Evolutionary conservation across 2,888 invertebrate genomes (phyloP), one percentile per base, ranked within the genome.

Genomic region (Ganaspis brasiliensis): DNA sequence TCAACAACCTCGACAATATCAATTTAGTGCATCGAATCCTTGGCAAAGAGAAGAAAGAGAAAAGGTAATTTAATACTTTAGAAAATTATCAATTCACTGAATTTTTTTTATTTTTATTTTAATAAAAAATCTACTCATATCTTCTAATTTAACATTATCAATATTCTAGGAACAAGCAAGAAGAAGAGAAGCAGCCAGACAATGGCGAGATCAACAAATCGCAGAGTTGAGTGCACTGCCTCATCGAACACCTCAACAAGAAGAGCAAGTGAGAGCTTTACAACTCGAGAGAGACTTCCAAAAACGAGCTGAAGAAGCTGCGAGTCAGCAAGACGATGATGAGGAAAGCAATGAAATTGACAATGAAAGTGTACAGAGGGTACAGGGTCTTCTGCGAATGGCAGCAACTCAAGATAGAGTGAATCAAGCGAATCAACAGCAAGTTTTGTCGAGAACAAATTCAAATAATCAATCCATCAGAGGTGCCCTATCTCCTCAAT

Each of bases 21-120:
- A 92, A 63, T 92, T 92, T 77, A 90, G 89, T 77, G 92, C 92
- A 35, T 91, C 95, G 85, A 97, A 97, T 93, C 98, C 98, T 1
- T 98, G 98, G 98, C 97, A 98, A 87, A 93, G 98, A 31, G 98
- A 98, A 92, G 98, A 98, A 91, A 95, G 96, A 85, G 98, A 98
- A 92, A 95, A 96, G 84, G 94, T 57, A 19, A 16, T 0, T 10
- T 49, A 8, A 21, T 21, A 57, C 40, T 71, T 14, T 63, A 19
- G 19, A 14, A 59, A 55, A 9, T 59, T 59, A 16, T n/a, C 0
- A 9, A 26, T 31, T n/a, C 12, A 31, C 12, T 26, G 12, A 12
- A 6, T 5, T 24, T 26, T 56, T 9, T 26, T 16, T 14, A 31
- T 31, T 9, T 31, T 6, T 59, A 26, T 9, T 31, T 31, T 31